Conservation (phyloP, 2,888 invertebrate species). For the Melangyna quadrimaculata region DNA sequence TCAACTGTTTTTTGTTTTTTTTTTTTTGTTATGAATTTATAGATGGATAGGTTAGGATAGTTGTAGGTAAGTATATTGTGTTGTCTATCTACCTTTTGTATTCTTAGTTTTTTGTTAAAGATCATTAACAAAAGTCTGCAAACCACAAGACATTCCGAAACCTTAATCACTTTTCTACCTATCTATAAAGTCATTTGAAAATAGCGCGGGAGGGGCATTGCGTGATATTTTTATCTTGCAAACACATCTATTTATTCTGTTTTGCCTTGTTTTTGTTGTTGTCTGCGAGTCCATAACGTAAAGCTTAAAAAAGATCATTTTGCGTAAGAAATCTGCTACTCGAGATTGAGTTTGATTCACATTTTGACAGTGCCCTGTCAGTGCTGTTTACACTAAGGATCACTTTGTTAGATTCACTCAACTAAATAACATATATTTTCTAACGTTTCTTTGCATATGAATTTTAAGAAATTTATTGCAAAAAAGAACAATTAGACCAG, state of each 20-base stretch:
- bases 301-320: slow-evolving; percentile 1
- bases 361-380: slow-evolving; percentile 61
- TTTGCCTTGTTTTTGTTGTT: background rate
- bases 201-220: slow-evolving; percentile 34
- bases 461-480: too few relatives aligned
- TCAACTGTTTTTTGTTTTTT: too few relatives aligned
- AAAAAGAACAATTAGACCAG: too few relatives aligned
- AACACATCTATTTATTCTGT: slow-evolving; percentile 27
- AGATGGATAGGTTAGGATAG: background rate
- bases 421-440: too few relatives aligned
- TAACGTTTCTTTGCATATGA: too few relatives aligned
- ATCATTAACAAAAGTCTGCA: slow-evolving; percentile 61
- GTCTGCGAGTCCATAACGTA: background rate
- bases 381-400: background rate
- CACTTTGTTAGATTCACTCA: background rate
- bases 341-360: slow-evolving; percentile 38
- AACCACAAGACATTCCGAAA: slow-evolving; percentile 50
- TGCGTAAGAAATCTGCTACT: slow-evolving; percentile 39
- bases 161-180: slow-evolving; percentile 19
- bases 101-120: slow-evolving; percentile 9
- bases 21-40: slow-evolving; percentile 1
- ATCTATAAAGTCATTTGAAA: background rate
- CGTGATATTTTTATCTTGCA: slow-evolving; percentile 51
- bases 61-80: too few relatives aligned
- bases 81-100: background rate